Base-by-base conservation (phyloP, 2,113 vertebrate genomes). In the Oenanthe oenanthe region DNA sequence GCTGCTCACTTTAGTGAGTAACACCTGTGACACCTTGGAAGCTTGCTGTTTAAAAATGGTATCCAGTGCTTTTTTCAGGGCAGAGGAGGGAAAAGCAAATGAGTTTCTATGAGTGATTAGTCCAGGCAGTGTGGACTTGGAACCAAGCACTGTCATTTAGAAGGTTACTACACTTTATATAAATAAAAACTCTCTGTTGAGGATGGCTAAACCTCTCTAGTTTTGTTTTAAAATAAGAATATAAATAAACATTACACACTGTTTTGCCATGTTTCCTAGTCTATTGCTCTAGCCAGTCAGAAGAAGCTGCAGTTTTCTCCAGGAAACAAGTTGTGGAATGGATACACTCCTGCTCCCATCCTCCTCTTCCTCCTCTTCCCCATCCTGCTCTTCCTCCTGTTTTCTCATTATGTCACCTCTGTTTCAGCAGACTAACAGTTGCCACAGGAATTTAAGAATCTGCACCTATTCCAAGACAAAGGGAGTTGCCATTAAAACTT, bases 111-210 rank as follows among this genome's bases (percentile, higher is more conserved):
- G 1, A 40, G n/a, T 13, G 31, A 22, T 70, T 54, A 50, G 22
- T 62, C 14, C 9, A 28, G 56, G 20, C 5, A 51, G 0, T 1
- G 47, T 3, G 51, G 36, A 67, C 36, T 62, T 51, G 38, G 32
- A 68, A 57, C 17, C 1, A 6, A 47, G 31, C 0, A 0, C 6
- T 58, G 32, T 25, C 12, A 26, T 60, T 67, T 6, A 2, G n/a
- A 51, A 45, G 2, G 11, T 63, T 54, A 25, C 57, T 86, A 43
- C 13, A 18, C 8, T 74, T 54, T 1, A 14, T 11, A 21, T 9
- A 76, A 51, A 88, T 38, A 71, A 92, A 70, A 40, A 0, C 2
- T 9, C 6, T 38, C 48, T 57, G 17, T 47, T 51, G 34, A 72
- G 25, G 31, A 38, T 13, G 17, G 16, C 31, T 19, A 42, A 82